These are phyloP conservation scores for Pygoscelis adeliae DNA, from an alignment of 2,113 vertebrate genomes.

Conservation along the genomic window DNA sequence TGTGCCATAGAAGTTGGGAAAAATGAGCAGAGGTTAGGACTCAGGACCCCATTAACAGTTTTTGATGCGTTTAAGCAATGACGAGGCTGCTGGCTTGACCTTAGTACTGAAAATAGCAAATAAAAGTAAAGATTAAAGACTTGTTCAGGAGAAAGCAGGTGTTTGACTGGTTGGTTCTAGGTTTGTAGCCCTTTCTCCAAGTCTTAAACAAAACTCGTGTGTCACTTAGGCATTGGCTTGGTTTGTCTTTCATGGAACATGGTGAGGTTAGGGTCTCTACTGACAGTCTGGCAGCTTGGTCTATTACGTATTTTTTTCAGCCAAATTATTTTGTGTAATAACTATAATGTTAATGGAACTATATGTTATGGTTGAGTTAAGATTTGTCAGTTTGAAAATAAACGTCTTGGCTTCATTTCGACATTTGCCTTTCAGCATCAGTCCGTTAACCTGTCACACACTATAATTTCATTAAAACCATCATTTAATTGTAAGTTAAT, in stretches of 20 bases:
- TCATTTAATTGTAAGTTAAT: conserved; percentile 74
- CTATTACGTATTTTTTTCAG: conserved; percentile 54
- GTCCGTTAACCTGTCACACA: conserved; percentile 71
- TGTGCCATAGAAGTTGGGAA: neutral
- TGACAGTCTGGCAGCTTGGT: conserved; percentile 41
- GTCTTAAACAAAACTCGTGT: neutral
- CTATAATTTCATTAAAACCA: conserved; percentile 73
- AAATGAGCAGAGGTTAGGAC: neutral
- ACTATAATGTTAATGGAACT: conserved; percentile 74
- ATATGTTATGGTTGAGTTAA: conserved; percentile 74
- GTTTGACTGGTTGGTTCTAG: neutral
- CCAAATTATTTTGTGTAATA: conserved; percentile 73
- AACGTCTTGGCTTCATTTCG: conserved; percentile 71
- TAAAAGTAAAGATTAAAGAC: neutral
- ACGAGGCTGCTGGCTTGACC: neutral
- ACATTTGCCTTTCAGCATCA: conserved; percentile 74
- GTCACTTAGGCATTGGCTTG: neutral
- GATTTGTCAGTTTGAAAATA: conserved; percentile 78
- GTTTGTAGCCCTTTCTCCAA: neutral
- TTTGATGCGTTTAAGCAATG: neutral
- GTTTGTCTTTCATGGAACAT: conserved; percentile 67
- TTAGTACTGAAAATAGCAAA: neutral
- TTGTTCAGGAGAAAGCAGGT: neutral
- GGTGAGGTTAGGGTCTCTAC: conserved; percentile 10
- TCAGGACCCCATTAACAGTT: neutral